A percentile compares a stretch with the other conserved stretches of the same genome.
phyloP scores from a whole-genome alignment of 2,888 invertebrate species.

The Heterodera filipjevi region DNA sequence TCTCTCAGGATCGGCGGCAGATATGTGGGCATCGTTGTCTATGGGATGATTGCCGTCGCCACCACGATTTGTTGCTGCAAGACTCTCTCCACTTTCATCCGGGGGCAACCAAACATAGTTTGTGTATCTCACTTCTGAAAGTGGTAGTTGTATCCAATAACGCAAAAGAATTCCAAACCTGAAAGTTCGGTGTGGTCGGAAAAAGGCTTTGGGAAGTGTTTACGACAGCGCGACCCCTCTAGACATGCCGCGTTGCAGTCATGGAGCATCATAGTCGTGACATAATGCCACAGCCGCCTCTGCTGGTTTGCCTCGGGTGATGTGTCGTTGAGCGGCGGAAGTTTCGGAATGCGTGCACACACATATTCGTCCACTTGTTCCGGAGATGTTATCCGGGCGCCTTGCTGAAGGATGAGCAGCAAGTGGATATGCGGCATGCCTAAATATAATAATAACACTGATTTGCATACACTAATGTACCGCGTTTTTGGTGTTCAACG shows the following conservation, averaged over 20 bases:
- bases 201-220: conserved; percentile 17
- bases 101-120: not conserved
- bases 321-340: not conserved
- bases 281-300: not conserved
- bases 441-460: not conserved
- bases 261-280: conserved; percentile 17
- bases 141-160: not conserved
- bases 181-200: conserved; percentile 17
- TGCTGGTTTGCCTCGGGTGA: conserved; percentile 17
- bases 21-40: not conserved
- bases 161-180: not conserved
- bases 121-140: conserved; percentile 12
- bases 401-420: not conserved
- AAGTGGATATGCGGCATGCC: conserved; percentile 23
- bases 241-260: conserved; percentile 20
- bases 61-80: not conserved
- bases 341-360: conserved; percentile 15
- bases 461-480: not conserved
- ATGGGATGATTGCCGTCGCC: not conserved
- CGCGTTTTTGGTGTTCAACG: conserved; percentile 30
- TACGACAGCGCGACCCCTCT: not conserved
- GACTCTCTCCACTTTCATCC: not conserved
- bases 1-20: conserved; percentile 10
- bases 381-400: not conserved
- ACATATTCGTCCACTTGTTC: conserved; percentile 14